phyloP scores from a whole-genome alignment of 2,113 vertebrate species.

The Casuarius casuarius region DNA sequence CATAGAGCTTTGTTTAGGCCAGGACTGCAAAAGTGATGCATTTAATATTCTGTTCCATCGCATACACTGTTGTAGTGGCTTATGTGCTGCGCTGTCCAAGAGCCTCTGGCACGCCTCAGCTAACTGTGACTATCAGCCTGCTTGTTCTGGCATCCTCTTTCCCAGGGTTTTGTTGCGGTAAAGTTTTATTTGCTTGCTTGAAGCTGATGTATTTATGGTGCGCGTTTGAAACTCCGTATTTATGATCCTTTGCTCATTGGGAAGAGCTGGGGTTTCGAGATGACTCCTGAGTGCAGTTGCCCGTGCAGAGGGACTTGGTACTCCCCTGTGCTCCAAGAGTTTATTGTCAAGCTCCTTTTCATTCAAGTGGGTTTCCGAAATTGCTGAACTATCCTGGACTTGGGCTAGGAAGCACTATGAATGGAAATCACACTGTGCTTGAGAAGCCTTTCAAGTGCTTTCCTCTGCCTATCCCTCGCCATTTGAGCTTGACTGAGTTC shows the following conservation, averaged over 20 bases:
- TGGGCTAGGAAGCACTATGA: background rate
- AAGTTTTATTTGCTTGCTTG: background rate
- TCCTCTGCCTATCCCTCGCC: background rate
- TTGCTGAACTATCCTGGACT: background rate
- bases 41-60: background rate
- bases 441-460: background rate
- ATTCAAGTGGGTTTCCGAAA: background rate
- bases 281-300: background rate
- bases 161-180: background rate
- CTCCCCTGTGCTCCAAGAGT: background rate
- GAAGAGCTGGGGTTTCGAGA: background rate
- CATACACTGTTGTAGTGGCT: background rate
- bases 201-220: rapidly evolving
- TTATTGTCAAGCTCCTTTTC: background rate
- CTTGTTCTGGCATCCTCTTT: background rate
- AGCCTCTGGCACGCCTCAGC: background rate
- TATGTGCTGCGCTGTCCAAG: background rate
- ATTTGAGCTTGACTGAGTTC: background rate
- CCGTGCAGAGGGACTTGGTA: background rate
- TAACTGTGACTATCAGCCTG: background rate
- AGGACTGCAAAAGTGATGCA: background rate
- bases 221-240: background rate
- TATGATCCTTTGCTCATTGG: rapidly evolving
- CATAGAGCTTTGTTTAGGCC: background rate
- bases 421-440: background rate